Percentiles rank a stretch among this genome's conserved stretches.
phyloP scores from a whole-genome alignment of 2,113 vertebrate genomes.

The Lepisosteus osseus region DNA sequence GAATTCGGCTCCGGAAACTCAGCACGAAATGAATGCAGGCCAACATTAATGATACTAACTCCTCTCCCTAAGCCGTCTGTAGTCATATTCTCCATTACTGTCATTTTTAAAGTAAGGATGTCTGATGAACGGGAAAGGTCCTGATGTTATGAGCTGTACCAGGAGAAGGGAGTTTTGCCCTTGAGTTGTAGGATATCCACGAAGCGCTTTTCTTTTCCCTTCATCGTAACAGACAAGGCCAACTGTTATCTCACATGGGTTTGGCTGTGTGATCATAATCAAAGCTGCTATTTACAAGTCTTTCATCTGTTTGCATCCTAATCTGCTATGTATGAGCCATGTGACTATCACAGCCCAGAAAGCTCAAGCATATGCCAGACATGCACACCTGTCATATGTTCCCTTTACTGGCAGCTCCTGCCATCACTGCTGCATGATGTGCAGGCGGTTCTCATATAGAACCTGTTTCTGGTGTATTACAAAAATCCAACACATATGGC shows the following conservation, averaged over 20 bases:
- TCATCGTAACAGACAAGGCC: slow-evolving; percentile 47
- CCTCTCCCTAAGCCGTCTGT: too few relatives aligned
- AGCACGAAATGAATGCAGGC: too few relatives aligned
- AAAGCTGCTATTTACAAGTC: slow-evolving; percentile 65
- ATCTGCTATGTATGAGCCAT: slow-evolving; percentile 60
- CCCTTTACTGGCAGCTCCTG: slow-evolving; percentile 39
- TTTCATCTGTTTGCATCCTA: slow-evolving; percentile 62
- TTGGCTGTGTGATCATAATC: slow-evolving; percentile 61
- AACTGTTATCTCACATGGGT: slow-evolving; percentile 48
- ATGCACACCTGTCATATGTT: slow-evolving; percentile 59
- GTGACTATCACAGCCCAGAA: slow-evolving; percentile 40
- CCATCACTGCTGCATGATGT: slow-evolving; percentile 18
- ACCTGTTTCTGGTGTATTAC: slow-evolving; percentile 58
- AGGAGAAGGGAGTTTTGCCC: too few relatives aligned
- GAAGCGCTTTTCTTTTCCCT: slow-evolving; percentile 30
- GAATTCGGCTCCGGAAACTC: too few relatives aligned
- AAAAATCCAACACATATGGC: slow-evolving; percentile 8
- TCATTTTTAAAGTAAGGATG: too few relatives aligned
- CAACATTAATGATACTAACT: too few relatives aligned
- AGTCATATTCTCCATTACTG: too few relatives aligned
- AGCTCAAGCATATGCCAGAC: slow-evolving; percentile 45
- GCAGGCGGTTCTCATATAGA: slow-evolving; percentile 34
- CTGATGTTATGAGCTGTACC: too few relatives aligned
- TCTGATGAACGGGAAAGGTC: too few relatives aligned
- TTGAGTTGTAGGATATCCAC: too few relatives aligned